Evolutionary conservation across 1,140 invertebrate genomes (phyloP).

Genomic region (Tachypleus tridentatus): DNA sequence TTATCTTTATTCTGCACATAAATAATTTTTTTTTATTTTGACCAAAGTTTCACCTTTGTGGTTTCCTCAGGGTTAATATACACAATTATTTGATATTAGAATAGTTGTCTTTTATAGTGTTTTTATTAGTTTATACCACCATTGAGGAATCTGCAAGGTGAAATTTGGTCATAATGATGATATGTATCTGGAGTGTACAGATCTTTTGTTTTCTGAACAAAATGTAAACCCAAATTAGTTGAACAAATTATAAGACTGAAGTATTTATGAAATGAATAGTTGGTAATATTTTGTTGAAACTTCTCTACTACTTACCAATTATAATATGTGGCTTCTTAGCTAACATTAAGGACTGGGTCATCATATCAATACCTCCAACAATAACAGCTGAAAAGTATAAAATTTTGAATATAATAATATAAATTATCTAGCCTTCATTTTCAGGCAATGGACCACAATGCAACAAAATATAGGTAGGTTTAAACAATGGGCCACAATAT

Average conservation of each 20-base stretch:
- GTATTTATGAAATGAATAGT: not conserved
- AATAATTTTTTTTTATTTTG: too few species aligned
- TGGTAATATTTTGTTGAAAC: not conserved
- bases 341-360: conserved; percentile 73
- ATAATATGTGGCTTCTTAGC: conserved; percentile 93
- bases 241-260: not conserved
- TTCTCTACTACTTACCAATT: conserved; percentile 41
- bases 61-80: too few species aligned
- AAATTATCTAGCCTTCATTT: conserved; percentile 2
- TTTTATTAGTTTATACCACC: too few species aligned
- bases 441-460: conserved; percentile 1
- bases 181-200: conserved; percentile 5
- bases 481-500: not conserved
- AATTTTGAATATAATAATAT: not conserved
- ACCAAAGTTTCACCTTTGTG: too few species aligned
- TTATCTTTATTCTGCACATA: too few species aligned
- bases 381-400: conserved; percentile 54
- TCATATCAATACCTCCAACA: conserved; percentile 97
- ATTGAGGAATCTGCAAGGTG: not conserved
- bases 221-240: not conserved
- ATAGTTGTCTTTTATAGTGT: too few species aligned
- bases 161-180: conserved; percentile 1
- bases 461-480: not conserved
- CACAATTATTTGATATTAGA: too few species aligned
- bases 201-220: not conserved